Conservation (phyloP, 2,888 invertebrate genomes). For the Quadriops clusia region DNA sequence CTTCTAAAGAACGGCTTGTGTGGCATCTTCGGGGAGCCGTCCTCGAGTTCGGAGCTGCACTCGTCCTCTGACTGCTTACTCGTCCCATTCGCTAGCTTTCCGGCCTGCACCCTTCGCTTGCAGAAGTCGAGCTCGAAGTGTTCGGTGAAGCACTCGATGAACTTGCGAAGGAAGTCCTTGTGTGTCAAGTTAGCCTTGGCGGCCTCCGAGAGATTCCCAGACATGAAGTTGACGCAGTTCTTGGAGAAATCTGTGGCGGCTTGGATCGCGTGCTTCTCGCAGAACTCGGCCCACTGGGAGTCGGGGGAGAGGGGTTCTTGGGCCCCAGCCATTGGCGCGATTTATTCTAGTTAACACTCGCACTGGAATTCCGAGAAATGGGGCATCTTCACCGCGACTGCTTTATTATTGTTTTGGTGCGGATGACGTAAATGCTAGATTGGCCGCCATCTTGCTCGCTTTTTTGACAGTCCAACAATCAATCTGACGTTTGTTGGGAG, state of each 20-base stretch:
- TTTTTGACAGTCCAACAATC: too few relatives aligned
- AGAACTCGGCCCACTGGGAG: slow-evolving; percentile 70
- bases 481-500: too few relatives aligned
- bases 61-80: slow-evolving; percentile 37
- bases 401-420: slow-evolving; percentile 12
- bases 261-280: slow-evolving; percentile 74
- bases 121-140: slow-evolving; percentile 74
- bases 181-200: slow-evolving; percentile 56
- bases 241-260: slow-evolving; percentile 83
- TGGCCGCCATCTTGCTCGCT: slow-evolving; percentile 9
- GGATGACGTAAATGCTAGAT: slow-evolving; percentile 8
- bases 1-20: slow-evolving; percentile 77
- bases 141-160: slow-evolving; percentile 72
- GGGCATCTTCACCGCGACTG: slow-evolving; percentile 6
- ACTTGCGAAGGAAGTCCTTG: slow-evolving; percentile 69
- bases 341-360: slow-evolving; percentile 6
- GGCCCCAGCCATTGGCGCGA: slow-evolving; percentile 25
- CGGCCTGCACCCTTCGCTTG: slow-evolving; percentile 37
- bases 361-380: slow-evolving; percentile 1
- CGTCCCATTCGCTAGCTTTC: slow-evolving; percentile 37
- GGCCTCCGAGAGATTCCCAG: slow-evolving; percentile 55
- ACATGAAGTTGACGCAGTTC: slow-evolving; percentile 69
- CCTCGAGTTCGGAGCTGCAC: slow-evolving; percentile 63
- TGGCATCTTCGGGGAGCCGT: slow-evolving; percentile 65
- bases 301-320: slow-evolving; percentile 35